Conservation (phyloP, 2,113 vertebrate genomes). For the Cercopithecus mona region DNA sequence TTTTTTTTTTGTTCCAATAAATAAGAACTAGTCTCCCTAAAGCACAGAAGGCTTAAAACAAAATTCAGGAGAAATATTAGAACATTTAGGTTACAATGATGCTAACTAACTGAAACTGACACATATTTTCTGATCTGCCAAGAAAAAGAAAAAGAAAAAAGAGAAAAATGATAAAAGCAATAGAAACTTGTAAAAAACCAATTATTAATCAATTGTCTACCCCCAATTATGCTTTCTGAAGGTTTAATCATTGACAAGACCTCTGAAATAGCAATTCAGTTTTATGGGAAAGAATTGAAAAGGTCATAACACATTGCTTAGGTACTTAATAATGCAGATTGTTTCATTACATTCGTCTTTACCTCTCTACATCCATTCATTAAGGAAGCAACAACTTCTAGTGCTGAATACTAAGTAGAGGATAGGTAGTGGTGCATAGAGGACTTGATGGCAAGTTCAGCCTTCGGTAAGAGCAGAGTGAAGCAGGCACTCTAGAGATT, state of each 20-base stretch:
- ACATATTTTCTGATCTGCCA: neutral
- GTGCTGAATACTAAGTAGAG: neutral
- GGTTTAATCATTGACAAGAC: slow-evolving; percentile 4
- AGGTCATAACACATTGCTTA: neutral
- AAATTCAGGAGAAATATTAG: neutral
- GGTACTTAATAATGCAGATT: neutral
- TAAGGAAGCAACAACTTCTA: neutral
- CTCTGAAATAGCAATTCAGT: neutral
- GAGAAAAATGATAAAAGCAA: neutral
- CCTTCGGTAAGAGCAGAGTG: neutral
- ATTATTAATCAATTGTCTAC: neutral
- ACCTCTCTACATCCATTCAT: neutral
- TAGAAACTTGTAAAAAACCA: neutral
- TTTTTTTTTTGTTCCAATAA: slow-evolving; percentile 37
- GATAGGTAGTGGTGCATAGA: neutral
- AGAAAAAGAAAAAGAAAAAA: neutral
- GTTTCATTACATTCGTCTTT: neutral
- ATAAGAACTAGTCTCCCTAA: slow-evolving; percentile 8
- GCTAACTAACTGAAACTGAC: slow-evolving; percentile 1
- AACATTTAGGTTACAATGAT: neutral
- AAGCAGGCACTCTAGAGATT: neutral
- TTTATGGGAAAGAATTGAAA: neutral
- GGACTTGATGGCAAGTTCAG: neutral
- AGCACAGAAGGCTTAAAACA: neutral
- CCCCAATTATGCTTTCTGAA: neutral